Evolutionary conservation across 2,797 vertebrate species (phyloP).

Genomic region (Propithecus deckenii): DNA sequence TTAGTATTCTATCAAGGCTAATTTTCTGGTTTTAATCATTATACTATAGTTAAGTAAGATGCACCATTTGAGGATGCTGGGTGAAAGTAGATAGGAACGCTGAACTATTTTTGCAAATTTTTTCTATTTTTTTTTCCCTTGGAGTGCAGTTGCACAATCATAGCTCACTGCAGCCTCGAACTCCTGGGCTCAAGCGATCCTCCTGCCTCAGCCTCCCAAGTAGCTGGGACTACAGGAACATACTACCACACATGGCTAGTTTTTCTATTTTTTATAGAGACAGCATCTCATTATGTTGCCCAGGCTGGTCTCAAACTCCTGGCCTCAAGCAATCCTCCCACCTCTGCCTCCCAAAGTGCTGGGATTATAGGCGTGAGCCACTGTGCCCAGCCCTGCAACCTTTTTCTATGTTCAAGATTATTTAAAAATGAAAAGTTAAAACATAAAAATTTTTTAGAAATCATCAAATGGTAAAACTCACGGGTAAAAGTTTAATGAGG

Average conservation of each 20-base stretch:
- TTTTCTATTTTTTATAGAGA: not conserved
- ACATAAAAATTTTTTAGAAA: not conserved
- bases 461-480: not conserved
- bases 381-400: not conserved
- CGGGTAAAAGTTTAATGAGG: not conserved
- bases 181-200: not conserved
- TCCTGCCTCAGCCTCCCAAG: too few species aligned
- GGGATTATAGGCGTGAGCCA: not conserved
- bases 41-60: not conserved
- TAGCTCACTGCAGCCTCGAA: not conserved
- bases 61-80: not conserved
- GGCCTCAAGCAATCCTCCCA: not conserved
- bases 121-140: not conserved
- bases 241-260: too few species aligned
- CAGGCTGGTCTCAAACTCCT: not conserved
- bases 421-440: conserved; percentile 7
- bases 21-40: not conserved
- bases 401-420: not conserved
- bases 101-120: not conserved
- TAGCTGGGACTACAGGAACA: too few species aligned
- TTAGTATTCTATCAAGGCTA: not conserved
- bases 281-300: not conserved
- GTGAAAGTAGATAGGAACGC: not conserved
- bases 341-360: not conserved
- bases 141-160: not conserved